phyloP scores from a whole-genome alignment of 1,140 invertebrate species.

The Latrodectus geometricus region DNA sequence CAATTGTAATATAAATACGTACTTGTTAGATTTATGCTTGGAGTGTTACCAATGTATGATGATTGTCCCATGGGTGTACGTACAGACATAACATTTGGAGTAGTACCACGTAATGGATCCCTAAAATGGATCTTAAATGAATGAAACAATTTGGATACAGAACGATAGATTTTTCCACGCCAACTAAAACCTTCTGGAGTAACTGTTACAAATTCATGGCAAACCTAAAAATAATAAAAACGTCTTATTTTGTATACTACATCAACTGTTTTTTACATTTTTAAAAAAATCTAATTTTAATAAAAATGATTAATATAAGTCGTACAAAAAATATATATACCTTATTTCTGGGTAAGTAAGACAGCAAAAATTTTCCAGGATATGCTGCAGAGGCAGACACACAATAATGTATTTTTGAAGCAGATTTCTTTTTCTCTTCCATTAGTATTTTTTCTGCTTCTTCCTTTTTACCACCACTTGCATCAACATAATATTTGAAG shows the following conservation, averaged over 20 bases:
- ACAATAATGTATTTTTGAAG: conserved; percentile 91
- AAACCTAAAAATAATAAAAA: conserved; percentile 69
- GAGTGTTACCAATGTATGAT: conserved; percentile 76
- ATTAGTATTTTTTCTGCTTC: conserved; percentile 88
- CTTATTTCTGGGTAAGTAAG: conserved; percentile 88
- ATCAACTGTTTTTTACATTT: no score
- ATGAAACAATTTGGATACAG: conserved; percentile 83
- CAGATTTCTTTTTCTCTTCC: conserved; percentile 86
- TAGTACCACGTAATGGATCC: conserved; percentile 83
- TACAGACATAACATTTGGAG: conserved; percentile 78
- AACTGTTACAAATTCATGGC: conserved; percentile 93
- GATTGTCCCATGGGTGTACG: conserved; percentile 76
- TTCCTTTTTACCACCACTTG: conserved; percentile 72
- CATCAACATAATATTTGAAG: conserved; percentile 76
- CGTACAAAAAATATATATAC: conserved; percentile 4
- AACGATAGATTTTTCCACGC: conserved; percentile 87
- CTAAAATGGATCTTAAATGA: conserved; percentile 99
- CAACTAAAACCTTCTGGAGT: conserved; percentile 94
- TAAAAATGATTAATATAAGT: not conserved
- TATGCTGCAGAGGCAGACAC: conserved; percentile 87
- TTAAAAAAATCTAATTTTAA: no score
- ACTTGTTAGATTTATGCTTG: conserved; percentile 73
- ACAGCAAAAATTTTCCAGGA: conserved; percentile 95
- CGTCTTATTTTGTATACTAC: not conserved
- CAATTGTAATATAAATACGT: conserved; percentile 57